Evolutionary conservation across 1,140 invertebrate genomes (phyloP), one percentile per base, ranked within the genome.

Genomic region (Sminthurinus signatus): DNA sequence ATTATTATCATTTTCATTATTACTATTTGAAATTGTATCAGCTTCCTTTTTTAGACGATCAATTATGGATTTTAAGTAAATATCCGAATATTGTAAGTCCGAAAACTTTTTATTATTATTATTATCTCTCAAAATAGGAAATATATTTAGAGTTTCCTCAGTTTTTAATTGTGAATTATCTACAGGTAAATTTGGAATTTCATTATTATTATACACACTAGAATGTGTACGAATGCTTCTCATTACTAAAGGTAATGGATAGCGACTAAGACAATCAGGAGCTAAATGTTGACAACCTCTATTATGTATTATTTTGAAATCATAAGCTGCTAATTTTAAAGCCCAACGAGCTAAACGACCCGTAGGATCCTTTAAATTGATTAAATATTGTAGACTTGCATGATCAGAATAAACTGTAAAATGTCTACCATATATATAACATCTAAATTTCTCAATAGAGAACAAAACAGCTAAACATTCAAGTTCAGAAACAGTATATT

Each of bases 391-490:
- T 1, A 61, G 32, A n/a, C n/a, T 21, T 23, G 29, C n/a, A 12
- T 32, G 29, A 28, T 61, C 59, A 0, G 59, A 52, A 0, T 32
- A 0, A 1, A 61, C 50, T 10, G 25, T 29, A 28, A 42, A 51
- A 19, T 29, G 29, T 36, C 61, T 72, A 12, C 78, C 78, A 62
- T 76, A 77, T 1, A 77, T 10, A 65, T 76, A 79, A 3, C 67
- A 58, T 25, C 74, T 57, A 57, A 78, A 78, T 36, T 76, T 73
- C 55, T 75, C 66, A 42, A 75, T 62, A 2, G 73, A 72, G 72
- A 73, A 80, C n/a, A 76, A 70, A 10, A 79, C 63, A 2, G 73
- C 75, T 15, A 78, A 55, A 23, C 71, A 73, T 69, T 80, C 76
- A 36, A 70, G 64, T 68, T 82, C 78, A 25, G 74, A 77, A 17